Base-by-base conservation (phyloP, 2,797 vertebrate genomes). In the Steatocranus sp. region DNA sequence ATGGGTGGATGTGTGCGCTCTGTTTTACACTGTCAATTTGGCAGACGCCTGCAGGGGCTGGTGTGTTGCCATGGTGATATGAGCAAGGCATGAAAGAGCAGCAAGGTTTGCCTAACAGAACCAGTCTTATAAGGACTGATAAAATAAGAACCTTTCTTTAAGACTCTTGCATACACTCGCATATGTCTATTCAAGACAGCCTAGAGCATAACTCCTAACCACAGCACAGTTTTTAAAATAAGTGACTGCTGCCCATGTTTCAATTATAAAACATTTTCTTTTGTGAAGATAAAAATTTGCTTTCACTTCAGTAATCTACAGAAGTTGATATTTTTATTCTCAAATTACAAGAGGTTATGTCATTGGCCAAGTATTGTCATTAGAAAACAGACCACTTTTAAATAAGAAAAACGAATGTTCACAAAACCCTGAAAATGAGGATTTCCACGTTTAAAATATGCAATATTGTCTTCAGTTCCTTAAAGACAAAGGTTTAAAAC, bases 1-100 rank as follows among this genome's bases (percentile, higher is more conserved):
- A 94, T 91, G 93, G 92, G 86, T 94, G 91, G 93, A 93, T 94
- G 93, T 94, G 92, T 95, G 94, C 77, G 84, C 95, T 95, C 94
- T 94, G 94, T 95, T 95, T 96, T 95, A 95, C 95, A 96, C 96
- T 95, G 96, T 92, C 94, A 96, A 96, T 96, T 96, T 96, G 94
- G 94, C 95, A 96, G 95, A 94, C 91, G 95, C 95, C 95, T 96
- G 95, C 95, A 95, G 95, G 95, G 95, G 94, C 94, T 96, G 94
- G 93, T 96, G 94, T 94, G 96, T 97, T 96, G 94, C 95, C 94
- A 97, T 96, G 96, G 96, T 92, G 95, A 96, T 95, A 94, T 94
- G 95, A 96, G 94, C 92, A 83, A 94, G 94, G 95, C 95, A 95
- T 96, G 94, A 96, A 96, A 96, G 95, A 95, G 95, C 95, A 96